Base-by-base conservation (phyloP, 1,140 invertebrate genomes). In the Antheraea pernyi region DNA sequence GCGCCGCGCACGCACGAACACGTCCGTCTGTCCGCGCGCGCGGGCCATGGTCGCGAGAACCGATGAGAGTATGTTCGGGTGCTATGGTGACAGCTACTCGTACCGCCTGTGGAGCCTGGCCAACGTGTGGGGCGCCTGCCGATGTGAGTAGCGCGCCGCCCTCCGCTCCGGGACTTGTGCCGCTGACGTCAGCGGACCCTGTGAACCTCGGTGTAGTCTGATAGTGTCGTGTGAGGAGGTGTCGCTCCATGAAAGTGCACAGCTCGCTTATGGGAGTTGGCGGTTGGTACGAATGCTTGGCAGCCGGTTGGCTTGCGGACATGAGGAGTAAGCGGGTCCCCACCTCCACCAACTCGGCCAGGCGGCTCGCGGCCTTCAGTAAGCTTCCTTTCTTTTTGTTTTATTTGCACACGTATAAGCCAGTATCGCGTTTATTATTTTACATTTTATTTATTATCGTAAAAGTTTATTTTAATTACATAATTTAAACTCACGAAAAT, bases 61-160 rank as follows among this genome's bases (percentile, higher is more conserved):
- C 92, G 94, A 93, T 88, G 86, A 87, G 76, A 93, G 91, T 89
- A 95, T 95, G 94, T 95, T 94, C 92, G 94, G 94, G 78, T 94
- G 93, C 92, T 94, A 94, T 92, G 94, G 89, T 91, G 91, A 95
- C 91, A 95, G 94, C 89, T 95, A 95, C 91, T 95, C 94, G 85
- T 95, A 95, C 91, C 92, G 94, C 80, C 93, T 95, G 82, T 95
- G 95, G 95, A 95, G 94, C 92, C 92, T 95, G 85, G 95, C 95
- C 89, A 95, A 95, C 92, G 94, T 95, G 71, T 95, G 94, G 94
- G 94, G 94, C 92, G 94, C 93, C 91, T 94, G 94, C 88, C 94
- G 94, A 92, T 94, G 94, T 95, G 92, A 95, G 94, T 95, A 93
- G 79, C 76, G 76, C 73, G 65, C 66, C 66, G 69, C 65, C 68